Percentiles rank a stretch among this genome's conserved stretches.
phyloP scores from a whole-genome alignment of 2,888 invertebrate genomes.

The Caenorhabditis japonica region DNA sequence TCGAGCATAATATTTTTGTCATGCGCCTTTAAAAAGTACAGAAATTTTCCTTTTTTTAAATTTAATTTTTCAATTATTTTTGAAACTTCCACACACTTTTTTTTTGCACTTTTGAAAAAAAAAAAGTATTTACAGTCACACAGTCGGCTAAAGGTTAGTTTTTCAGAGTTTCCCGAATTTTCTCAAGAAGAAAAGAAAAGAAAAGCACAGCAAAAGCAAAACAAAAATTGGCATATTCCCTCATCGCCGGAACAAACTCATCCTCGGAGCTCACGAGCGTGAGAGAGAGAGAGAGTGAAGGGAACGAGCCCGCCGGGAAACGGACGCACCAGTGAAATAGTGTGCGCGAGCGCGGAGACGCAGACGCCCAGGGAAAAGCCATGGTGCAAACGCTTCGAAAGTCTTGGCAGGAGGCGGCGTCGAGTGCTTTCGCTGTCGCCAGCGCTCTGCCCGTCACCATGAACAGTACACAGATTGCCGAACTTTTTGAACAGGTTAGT shows the following conservation, averaged over 20 bases:
- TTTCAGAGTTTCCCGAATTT: not conserved
- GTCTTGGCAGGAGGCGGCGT: conserved; percentile 61
- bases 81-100: not conserved
- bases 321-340: conserved; percentile 8
- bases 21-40: too few relatives aligned
- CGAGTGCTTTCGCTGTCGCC: conserved; percentile 63
- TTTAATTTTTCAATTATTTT: conserved; percentile 8
- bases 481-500: conserved; percentile 61
- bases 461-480: conserved; percentile 59
- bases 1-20: too few relatives aligned
- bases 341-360: conserved; percentile 3
- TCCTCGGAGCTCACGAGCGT: too few relatives aligned
- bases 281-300: conserved; percentile 1
- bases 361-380: conserved; percentile 21
- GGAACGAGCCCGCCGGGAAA: not conserved
- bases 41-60: not conserved
- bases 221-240: too few relatives aligned
- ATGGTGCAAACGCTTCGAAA: conserved; percentile 50
- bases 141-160: too few relatives aligned
- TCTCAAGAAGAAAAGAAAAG: not conserved
- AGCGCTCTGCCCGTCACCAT: conserved; percentile 61
- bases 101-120: not conserved
- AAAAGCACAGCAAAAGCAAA: too few relatives aligned
- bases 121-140: too few relatives aligned
- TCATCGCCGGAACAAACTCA: not conserved